Conservation (phyloP, 2,888 invertebrate genomes). For the Troides aeacus region DNA sequence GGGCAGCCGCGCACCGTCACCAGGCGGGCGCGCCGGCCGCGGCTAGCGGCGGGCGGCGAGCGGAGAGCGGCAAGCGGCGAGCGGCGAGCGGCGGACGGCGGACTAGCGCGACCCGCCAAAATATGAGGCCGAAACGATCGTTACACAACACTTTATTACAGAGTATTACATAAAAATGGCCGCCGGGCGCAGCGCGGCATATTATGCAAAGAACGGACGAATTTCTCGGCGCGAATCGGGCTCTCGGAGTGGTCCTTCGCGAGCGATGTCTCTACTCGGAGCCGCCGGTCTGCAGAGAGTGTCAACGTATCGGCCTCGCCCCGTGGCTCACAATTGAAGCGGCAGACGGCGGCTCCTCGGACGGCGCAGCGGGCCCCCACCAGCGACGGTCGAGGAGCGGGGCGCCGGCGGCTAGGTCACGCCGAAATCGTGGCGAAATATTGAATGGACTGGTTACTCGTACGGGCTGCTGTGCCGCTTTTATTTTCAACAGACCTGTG, state of each 20-base stretch:
- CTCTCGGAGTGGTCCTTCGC: conserved; percentile 34
- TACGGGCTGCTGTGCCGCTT: not conserved
- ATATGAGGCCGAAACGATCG: conserved; percentile 70
- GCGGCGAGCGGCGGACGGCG: conserved; percentile 51
- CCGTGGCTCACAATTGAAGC: conserved; percentile 25
- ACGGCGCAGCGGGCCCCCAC: conserved; percentile 25
- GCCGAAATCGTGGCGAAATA: conserved; percentile 24
- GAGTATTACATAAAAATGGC: conserved; percentile 74
- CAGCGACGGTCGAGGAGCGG: not conserved
- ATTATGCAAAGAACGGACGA: conserved; percentile 56
- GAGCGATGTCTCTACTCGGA: not conserved
- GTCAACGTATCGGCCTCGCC: conserved; percentile 37
- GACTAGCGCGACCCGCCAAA: conserved; percentile 68
- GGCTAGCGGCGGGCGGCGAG: conserved; percentile 37
- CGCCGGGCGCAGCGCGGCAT: conserved; percentile 53
- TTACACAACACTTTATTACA: conserved; percentile 70
- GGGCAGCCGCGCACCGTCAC: conserved; percentile 29
- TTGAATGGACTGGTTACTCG: conserved; percentile 22
- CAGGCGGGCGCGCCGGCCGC: conserved; percentile 56
- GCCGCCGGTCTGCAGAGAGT: conserved; percentile 37
- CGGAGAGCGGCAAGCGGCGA: conserved; percentile 47
- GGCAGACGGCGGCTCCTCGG: conserved; percentile 3
- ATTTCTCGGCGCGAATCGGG: conserved; percentile 55
- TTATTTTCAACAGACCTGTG: not conserved
- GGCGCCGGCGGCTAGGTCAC: conserved; percentile 20